Conservation (phyloP, 2,113 vertebrate species). For the Ornithorhynchus anatinus region DNA sequence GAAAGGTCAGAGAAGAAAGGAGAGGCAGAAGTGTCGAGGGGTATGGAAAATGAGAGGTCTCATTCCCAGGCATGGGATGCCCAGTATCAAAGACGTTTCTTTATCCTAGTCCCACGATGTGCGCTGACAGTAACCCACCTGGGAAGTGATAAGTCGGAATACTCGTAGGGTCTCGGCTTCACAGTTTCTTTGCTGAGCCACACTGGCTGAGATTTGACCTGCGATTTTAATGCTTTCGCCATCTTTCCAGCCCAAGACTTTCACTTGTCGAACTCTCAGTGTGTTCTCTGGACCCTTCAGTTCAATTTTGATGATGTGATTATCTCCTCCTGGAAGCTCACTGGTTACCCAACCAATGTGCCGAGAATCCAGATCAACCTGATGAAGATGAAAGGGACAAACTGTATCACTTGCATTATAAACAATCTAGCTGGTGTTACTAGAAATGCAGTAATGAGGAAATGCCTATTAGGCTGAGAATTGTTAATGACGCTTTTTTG, state of each 20-base stretch:
- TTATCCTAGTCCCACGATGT: fast-evolving
- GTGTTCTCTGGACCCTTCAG: constrained; percentile 98
- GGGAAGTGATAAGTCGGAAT: constrained; percentile 96
- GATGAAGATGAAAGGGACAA: constrained; percentile 42
- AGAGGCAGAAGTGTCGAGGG: background rate
- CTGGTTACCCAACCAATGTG: constrained; percentile 99
- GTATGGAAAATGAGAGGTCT: background rate
- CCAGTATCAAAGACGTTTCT: too few species aligned
- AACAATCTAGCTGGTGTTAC: background rate
- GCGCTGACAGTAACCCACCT: constrained; percentile 72
- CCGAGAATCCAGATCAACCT: constrained; percentile 96
- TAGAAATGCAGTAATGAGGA: background rate
- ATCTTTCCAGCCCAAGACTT: constrained; percentile 97
- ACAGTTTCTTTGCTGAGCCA: constrained; percentile 96
- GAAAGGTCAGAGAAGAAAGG: background rate
- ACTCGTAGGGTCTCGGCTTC: constrained; percentile 95
- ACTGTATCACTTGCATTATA: background rate
- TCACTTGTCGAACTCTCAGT: constrained; percentile 95
- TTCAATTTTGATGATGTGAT: constrained; percentile 96
- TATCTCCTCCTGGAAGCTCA: constrained; percentile 93
- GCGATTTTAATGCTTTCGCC: constrained; percentile 95
- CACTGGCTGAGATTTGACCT: constrained; percentile 93
- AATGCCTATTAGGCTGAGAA: background rate
- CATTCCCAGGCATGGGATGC: too few species aligned
- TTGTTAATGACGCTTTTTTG: background rate